Conservation (phyloP, 1,140 invertebrate genomes). For the Metaphire vulgaris region DNA sequence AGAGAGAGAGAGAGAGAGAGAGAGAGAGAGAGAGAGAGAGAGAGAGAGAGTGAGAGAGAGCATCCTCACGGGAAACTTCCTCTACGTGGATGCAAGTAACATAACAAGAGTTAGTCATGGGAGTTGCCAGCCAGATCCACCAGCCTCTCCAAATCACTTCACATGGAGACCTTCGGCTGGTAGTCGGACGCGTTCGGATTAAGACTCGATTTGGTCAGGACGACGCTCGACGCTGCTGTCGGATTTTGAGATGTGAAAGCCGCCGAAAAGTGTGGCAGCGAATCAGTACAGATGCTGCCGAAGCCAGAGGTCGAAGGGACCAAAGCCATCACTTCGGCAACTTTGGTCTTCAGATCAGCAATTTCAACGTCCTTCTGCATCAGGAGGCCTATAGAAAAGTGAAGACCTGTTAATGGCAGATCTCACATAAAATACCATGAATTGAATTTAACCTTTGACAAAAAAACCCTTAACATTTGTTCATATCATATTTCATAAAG, state of each 20-base stretch:
- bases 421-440: no score
- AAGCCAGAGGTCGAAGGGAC: conserved; percentile 59
- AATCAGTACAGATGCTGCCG: background rate
- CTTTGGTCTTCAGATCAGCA: conserved; percentile 73
- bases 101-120: background rate
- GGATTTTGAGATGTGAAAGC: conserved; percentile 20
- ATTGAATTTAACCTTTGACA: no score
- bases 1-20: no score
- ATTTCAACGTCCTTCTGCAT: conserved; percentile 78
- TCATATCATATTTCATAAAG: no score
- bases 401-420: no score
- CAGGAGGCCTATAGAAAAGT: conserved; percentile 60
- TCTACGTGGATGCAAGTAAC: background rate
- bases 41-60: no score
- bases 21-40: no score
- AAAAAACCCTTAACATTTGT: no score
- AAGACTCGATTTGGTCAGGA: conserved; percentile 14
- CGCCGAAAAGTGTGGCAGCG: conserved; percentile 21
- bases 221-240: background rate
- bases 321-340: conserved; percentile 75
- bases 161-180: conserved; percentile 6
- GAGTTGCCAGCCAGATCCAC: background rate
- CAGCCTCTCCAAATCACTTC: background rate
- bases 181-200: conserved; percentile 29
- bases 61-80: background rate